Evolutionary conservation across 2,888 invertebrate species (phyloP).

Genomic region (Euphydryas editha): DNA sequence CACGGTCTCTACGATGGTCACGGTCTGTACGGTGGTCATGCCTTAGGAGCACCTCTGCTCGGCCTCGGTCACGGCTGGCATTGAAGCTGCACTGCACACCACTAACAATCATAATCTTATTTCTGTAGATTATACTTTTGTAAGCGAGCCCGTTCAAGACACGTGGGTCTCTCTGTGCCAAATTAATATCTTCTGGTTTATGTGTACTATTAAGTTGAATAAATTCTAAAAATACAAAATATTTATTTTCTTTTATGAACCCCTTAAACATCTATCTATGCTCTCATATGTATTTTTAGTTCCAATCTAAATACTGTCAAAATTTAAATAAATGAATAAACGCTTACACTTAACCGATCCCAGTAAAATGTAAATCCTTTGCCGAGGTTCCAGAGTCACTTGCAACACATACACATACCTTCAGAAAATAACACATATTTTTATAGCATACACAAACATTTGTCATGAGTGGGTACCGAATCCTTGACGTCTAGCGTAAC

Average conservation of each 20-base stretch:
- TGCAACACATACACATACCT: no score
- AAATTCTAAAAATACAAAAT: constrained; percentile 38
- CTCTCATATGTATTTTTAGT: no score
- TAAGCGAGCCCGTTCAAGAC: constrained; percentile 15
- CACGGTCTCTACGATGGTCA: constrained; percentile 54
- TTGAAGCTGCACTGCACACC: constrained; percentile 42
- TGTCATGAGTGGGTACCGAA: no score
- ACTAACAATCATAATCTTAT: constrained; percentile 10
- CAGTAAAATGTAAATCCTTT: no score
- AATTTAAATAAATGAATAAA: no score
- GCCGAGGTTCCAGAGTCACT: no score
- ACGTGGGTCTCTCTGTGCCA: constrained; percentile 55
- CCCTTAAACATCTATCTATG: no score
- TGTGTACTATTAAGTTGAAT: constrained; percentile 43
- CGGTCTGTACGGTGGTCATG: constrained; percentile 49
- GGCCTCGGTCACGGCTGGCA: constrained; percentile 68
- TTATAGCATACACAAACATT: no score
- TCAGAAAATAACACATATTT: no score
- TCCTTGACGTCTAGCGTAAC: no score
- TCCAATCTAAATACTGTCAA: no score
- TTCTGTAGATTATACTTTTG: constrained; percentile 5
- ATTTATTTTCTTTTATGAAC: background rate
- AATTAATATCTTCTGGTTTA: constrained; percentile 52
- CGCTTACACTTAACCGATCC: no score
- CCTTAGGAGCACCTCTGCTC: constrained; percentile 45